Conservation (phyloP, 2,888 invertebrate species). For the Cenopis cana region DNA sequence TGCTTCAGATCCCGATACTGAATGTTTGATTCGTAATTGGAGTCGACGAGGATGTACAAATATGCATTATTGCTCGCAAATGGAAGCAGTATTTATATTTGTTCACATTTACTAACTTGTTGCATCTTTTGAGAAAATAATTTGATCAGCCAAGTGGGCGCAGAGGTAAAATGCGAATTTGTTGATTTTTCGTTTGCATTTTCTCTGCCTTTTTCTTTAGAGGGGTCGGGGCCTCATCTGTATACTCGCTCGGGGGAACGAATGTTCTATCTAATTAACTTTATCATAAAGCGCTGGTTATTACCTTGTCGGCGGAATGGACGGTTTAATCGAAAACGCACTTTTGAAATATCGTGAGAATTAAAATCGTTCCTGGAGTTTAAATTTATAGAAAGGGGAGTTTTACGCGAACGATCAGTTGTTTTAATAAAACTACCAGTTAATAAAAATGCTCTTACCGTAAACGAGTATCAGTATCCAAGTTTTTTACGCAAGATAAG, state of each 20-base stretch:
- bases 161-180: conserved; percentile 42
- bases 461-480: too few species aligned
- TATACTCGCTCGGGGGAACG: conserved; percentile 76
- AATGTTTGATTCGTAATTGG: conserved; percentile 8
- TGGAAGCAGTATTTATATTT: conserved; percentile 13
- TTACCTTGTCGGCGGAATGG: conserved; percentile 70
- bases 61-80: conserved; percentile 7
- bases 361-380: conserved; percentile 49
- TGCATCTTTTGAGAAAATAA: conserved; percentile 42
- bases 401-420: background rate
- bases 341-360: conserved; percentile 51
- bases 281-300: conserved; percentile 80
- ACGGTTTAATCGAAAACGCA: conserved; percentile 70
- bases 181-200: conserved; percentile 62
- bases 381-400: background rate
- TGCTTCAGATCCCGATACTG: background rate
- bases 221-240: conserved; percentile 66
- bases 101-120: conserved; percentile 37
- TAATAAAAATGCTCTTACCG: background rate
- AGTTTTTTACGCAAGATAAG: too few species aligned
- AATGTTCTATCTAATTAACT: conserved; percentile 83
- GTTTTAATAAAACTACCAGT: background rate
- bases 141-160: conserved; percentile 45
- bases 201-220: conserved; percentile 63
- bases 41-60: conserved; percentile 3